Evolutionary conservation across 2,797 vertebrate species (phyloP).

Genomic region (Sebastes alutus): DNA sequence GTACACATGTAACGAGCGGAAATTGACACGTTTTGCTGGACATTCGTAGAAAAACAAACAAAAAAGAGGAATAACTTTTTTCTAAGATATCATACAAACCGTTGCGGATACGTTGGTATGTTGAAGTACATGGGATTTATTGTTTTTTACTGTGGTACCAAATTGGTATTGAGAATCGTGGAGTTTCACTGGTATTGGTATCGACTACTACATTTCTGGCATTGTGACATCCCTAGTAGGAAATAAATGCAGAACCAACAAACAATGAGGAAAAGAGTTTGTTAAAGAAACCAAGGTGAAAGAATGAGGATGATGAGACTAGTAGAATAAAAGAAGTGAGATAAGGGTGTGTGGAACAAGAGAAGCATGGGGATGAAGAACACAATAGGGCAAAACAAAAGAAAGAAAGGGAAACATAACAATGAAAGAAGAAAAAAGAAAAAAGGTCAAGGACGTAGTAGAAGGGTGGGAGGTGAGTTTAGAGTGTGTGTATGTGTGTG

Average conservation of each 20-base stretch:
- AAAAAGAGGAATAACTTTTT: rapidly evolving
- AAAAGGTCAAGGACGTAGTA: conserved; percentile 42
- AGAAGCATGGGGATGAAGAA: background rate
- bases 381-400: background rate
- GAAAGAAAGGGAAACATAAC: background rate
- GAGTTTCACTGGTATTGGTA: rapidly evolving
- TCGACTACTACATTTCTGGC: too few species aligned
- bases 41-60: too few species aligned
- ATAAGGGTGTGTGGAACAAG: background rate
- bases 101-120: too few species aligned
- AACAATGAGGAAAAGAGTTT: background rate
- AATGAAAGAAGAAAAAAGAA: background rate
- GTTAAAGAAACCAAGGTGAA: background rate
- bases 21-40: too few species aligned
- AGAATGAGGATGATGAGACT: background rate
- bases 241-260: background rate
- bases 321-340: background rate
- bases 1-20: too few species aligned
- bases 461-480: conserved; percentile 26
- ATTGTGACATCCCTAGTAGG: background rate
- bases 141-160: background rate
- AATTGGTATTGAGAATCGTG: background rate
- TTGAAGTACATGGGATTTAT: background rate
- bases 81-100: too few species aligned
- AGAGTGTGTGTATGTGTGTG: conserved; percentile 4